Percentiles rank a stretch among this genome's conserved stretches.
phyloP scores from a whole-genome alignment of 2,888 invertebrate species.

The Crocallis elinguaria region DNA sequence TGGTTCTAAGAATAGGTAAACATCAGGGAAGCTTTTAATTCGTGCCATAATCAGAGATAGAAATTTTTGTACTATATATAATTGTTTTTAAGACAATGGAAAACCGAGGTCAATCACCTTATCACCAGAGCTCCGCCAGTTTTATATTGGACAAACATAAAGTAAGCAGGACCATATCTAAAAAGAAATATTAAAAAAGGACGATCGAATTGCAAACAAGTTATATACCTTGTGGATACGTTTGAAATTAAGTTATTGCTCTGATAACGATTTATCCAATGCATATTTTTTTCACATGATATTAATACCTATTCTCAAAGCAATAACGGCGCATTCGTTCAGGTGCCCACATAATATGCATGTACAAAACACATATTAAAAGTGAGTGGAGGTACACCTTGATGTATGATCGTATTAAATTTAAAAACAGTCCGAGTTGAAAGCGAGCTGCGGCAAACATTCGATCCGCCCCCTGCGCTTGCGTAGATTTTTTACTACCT shows the following conservation, averaged over 20 bases:
- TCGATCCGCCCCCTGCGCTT: conserved; percentile 74
- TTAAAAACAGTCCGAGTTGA: conserved; percentile 70
- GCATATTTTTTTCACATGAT: background rate
- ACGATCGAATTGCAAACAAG: no score
- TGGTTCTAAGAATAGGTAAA: background rate
- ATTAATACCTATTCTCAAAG: conserved; percentile 3
- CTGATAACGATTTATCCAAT: background rate
- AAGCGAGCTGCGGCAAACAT: conserved; percentile 59
- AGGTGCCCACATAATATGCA: conserved; percentile 25
- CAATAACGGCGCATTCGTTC: conserved; percentile 24
- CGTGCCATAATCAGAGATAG: no score
- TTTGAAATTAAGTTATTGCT: no score
- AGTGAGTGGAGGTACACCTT: conserved; percentile 31
- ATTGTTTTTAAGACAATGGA: no score
- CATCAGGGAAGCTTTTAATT: background rate
- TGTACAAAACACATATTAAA: conserved; percentile 27
- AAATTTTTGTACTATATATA: no score
- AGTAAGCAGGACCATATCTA: no score
- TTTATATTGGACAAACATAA: no score
- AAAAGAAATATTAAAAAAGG: background rate
- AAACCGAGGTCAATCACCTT: no score
- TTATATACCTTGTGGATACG: no score
- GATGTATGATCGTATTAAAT: conserved; percentile 54
- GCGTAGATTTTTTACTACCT: conserved; percentile 63
- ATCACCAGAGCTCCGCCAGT: no score